Evolutionary conservation across 2,113 vertebrate species (phyloP), one percentile per base, ranked within the genome.

Genomic region (Diphyllodes magnificus): DNA sequence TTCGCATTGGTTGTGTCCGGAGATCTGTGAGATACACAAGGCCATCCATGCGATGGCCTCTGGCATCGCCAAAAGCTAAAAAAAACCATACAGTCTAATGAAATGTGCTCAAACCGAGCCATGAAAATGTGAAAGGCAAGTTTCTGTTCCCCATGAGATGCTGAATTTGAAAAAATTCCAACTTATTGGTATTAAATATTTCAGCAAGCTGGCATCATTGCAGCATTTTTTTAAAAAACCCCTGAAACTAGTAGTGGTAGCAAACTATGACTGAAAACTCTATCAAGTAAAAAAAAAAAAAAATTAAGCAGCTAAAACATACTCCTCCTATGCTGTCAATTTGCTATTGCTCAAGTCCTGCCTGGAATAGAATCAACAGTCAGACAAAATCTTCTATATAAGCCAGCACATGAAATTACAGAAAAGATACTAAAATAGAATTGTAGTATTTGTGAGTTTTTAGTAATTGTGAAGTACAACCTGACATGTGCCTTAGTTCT

Each of bases 1-100:
- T 98, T 97, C 98, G 95, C 95, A 97, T 97, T 2, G 97, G 97
- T 31, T 96, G 97, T 57, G 96, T 97, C 94, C 96, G 94, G 83
- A 98, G 97, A 84, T 98, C 97, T 42, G 94, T 91, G 82, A 98
- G 93, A 77, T 98, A 98, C 20, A 97, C 96, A 15, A 83, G 90
- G 82, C 97, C 96, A 91, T 98, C 97, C 92, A 98, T 98, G 72
- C 56, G 76, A 92, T 98, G 97, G 45, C 97, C 97, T 93, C 97
- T 96, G 56, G 97, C 93, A 86, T 97, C 96, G 7, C 95, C 95
- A 95, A 98, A 98, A 84, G 94, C 98, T 98, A 30, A 63, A 28
- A 72, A 17, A 63, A 15, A 4, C 5, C 9, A 33, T 5, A 45
- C 6, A 66, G 9, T 80, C 44, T 72, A 60, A 73, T 47, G 39